Evolutionary conservation across 2,888 invertebrate species (phyloP), one percentile per base, ranked within the genome.

Genomic region (Antitype chi): DNA sequence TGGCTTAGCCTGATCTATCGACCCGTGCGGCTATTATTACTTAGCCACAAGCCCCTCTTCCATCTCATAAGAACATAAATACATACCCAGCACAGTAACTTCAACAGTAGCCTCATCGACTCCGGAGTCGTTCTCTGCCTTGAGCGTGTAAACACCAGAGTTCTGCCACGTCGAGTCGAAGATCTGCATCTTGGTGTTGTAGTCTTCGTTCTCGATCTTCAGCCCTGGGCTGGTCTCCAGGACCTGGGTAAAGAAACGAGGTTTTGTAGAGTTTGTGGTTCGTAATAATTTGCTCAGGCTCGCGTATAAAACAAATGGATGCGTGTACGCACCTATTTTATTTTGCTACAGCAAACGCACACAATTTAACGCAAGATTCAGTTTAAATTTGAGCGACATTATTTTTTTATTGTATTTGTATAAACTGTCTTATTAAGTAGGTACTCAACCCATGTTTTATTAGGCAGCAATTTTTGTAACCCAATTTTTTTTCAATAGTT

Each of bases 61-160:
- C 38, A 2, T 5, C 38, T 38, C 3, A 5, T 38, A 38, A 38
- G 38, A 6, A 38, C 38, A 20, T 5, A 0, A 64, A 11, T 62
- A 90, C 92, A 95, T 95, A 97, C 98, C 98, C 64, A 98, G 97
- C 71, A 99, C 98, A 84, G 98, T 98, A 52, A 99, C 98, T 93
- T 99, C 99, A 15, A 99, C 98, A 0, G 98, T 98, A 66, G 99
- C 99, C 92, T 99, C 98, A 94, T 99, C 99, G 20, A 98, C 97
- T 15, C 99, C 99, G 53, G 99, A 99, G 52, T 98, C 98, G 93
- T 99, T 99, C 90, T 98, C 98, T 1, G 99, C 99, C 89, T 98
- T 98, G 66, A 99, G 97, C 6, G 98, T 98, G 95, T 99, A 99
- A 52, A 98, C 97, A 11, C 99, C 99, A 28, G 99, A 98, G 92